A percentile compares a stretch with the other conserved stretches of the same genome.
phyloP scores from a whole-genome alignment of 2,113 vertebrate species.

The Picathartes gymnocephalus region DNA sequence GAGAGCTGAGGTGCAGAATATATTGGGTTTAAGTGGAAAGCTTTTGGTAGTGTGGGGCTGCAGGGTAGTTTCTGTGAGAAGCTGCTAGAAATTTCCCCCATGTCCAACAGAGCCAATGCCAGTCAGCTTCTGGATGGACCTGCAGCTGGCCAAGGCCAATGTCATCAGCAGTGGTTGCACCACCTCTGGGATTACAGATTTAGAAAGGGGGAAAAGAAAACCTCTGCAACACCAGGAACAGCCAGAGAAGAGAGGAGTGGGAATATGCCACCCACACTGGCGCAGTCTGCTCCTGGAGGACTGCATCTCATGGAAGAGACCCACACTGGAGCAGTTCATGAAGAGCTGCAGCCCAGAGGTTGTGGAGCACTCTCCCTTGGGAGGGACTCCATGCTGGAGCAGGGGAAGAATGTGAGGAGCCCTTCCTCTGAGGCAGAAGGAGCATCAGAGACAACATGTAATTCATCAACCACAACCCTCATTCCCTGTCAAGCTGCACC shows the following conservation, averaged over 20 bases:
- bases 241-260: background rate
- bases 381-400: background rate
- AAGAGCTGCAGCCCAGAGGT: background rate
- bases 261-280: background rate
- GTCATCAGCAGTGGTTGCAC: rapidly evolving
- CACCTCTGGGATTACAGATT: background rate
- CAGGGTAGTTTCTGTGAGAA: background rate
- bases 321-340: background rate
- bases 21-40: background rate
- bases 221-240: background rate
- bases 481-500: background rate
- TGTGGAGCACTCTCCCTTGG: background rate
- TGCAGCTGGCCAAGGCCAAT: rapidly evolving
- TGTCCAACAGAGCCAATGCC: background rate
- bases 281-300: background rate
- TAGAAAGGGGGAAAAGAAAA: background rate
- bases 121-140: background rate
- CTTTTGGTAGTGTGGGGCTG: background rate
- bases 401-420: background rate
- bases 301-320: background rate
- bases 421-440: background rate
- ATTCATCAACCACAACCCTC: background rate
- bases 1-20: background rate
- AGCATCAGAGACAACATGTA: background rate
- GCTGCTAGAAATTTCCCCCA: background rate